Evolutionary conservation across 2,113 vertebrate species (phyloP), one percentile per base, ranked within the genome.

Genomic region (Clarias gariepinus): DNA sequence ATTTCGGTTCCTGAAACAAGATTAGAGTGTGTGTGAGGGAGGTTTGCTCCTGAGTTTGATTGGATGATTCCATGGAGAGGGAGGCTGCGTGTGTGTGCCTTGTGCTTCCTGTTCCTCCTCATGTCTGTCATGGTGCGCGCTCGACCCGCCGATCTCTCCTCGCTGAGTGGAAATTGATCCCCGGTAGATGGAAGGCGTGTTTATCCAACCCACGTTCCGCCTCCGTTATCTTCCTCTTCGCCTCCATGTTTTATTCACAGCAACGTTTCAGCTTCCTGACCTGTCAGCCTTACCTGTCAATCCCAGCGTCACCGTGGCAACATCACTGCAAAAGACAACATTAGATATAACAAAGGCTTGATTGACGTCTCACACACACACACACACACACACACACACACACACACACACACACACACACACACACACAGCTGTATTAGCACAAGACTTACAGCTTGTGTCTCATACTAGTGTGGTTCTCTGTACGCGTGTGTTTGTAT

Each of bases 131-230:
- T 80, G n/a, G 74, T 2, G 57, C 41, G 7, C 68, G 23, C 12
- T 77, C 47, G 25, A 28, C 36, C 83, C 9, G 25, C 61, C 64
- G 36, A 64, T 82, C n/a, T 82, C 33, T 68, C 47, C 63, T 78
- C 8, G 8, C 25, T 68, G 57, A 85, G 47, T 86, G 88, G 85
- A 89, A 89, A 85, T 93, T 93, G 93, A 94, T 94, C 92, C 87
- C 69, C 74, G 78, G 77, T 84, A 90, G 92, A 93, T 91, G 90
- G 90, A 92, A 92, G 92, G 89, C 69, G 77, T 90, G 64, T 88
- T 91, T 91, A 90, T 93, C 91, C 91, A 90, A 91, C 90, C 69
- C 88, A 55, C 71, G 79, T 55, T 88, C 89, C 89, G 76, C 55
- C 30, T 87, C 60, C 85, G 28, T n/a, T 84, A 85, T 69, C 82